Conservation (phyloP, 2,797 vertebrate genomes). For the Hozukius guyotensis region DNA sequence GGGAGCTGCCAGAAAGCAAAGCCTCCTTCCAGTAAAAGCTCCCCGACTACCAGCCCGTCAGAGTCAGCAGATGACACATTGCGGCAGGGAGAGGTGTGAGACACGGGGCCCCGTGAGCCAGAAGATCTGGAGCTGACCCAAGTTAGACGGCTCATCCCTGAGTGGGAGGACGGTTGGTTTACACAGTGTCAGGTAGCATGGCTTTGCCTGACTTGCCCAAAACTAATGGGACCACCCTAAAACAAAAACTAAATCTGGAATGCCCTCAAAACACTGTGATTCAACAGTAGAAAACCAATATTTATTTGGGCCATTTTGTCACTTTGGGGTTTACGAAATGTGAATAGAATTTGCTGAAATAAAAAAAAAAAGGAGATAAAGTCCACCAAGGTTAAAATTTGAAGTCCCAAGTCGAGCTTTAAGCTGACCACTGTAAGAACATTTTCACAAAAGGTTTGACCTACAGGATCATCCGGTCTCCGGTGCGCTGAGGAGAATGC, state of each 20-base stretch:
- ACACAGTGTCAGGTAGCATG: constrained; percentile 27
- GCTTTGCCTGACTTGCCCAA: constrained; percentile 7
- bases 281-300: background rate
- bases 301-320: background rate
- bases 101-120: constrained; percentile 43
- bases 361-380: background rate
- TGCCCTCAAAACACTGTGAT: background rate
- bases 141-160: constrained; percentile 41
- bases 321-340: background rate
- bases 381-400: background rate
- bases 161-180: constrained; percentile 38
- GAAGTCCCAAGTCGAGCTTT: background rate
- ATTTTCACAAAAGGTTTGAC: constrained; percentile 30
- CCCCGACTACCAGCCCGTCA: constrained; percentile 43
- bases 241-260: constrained; percentile 1
- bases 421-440: background rate
- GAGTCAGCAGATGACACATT: constrained; percentile 61
- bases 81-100: constrained; percentile 52
- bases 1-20: constrained; percentile 35
- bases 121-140: constrained; percentile 48
- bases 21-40: constrained; percentile 30
- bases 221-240: constrained; percentile 23
- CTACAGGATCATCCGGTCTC: constrained; percentile 16
- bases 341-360: background rate
- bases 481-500: constrained; percentile 25